Evolutionary conservation across 2,797 vertebrate genomes (phyloP), one percentile per base, ranked within the genome.

Genomic region (Syngnathus acus): DNA sequence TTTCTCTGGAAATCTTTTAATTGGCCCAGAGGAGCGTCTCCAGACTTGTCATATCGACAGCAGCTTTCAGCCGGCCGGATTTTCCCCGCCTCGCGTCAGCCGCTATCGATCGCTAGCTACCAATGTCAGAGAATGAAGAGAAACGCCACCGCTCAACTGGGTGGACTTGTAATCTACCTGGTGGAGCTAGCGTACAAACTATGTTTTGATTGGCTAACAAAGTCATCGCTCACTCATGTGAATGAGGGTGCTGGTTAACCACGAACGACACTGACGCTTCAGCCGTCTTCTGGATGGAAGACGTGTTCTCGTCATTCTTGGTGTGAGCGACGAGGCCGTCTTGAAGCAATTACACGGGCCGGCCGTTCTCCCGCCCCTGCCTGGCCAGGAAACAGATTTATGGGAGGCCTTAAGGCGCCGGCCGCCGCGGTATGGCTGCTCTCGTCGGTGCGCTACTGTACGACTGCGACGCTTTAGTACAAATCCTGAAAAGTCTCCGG

Each of bases 281-380:
- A 50, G 48, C 48, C 8, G 48, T 55, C 53, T n/a, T 7, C 6
- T 10, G 10, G 40, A 19, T 51, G 7, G 32, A 21, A 23, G 45
- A 51, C 11, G 32, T 40, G 10, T 54, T 69, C 58, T 26, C 14
- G 4, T 7, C 37, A 8, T 51, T 51, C n/a, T 51, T 21, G 50
- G 55, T 17, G 79, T 37, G 70, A 84, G 78, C 66, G 73, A 84
- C 77, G 74, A 80, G 73, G 66, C 73, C 76, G 75, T 78, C 80
- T 82, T 82, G 73, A 85, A 84, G 64, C 84, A 86, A 89, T 89
- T 87, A 87, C 81, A 81, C 64, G 79, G 71, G 62, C 82, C 68
- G 39, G 48, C 63, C 67, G 77, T 66, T 66, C 68, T 71, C 43
- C 66, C 39, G 71, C 63, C 19, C n/a, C n/a, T n/a, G 48, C 50